Percentiles rank a stretch among this genome's conserved stretches.
Conservation (phyloP, 2,113 vertebrate genomes). For the Microcebus ravelobensis region DNA sequence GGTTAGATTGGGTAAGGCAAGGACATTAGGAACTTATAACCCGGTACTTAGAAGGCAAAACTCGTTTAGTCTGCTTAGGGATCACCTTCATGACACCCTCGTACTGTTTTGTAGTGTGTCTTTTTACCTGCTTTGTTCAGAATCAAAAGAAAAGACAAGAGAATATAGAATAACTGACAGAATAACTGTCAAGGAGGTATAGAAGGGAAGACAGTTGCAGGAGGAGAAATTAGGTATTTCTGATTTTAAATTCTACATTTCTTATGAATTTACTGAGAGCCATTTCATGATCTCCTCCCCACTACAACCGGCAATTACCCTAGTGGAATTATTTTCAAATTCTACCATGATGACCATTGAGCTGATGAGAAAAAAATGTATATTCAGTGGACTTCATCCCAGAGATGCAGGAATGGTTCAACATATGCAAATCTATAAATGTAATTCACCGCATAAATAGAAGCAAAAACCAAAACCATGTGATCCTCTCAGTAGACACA, state of each 20-base stretch:
- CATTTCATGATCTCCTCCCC: background rate
- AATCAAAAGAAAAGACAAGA: background rate
- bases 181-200: background rate
- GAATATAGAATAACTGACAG: background rate
- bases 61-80: background rate
- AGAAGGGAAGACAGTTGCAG: background rate
- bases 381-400: too few relatives aligned
- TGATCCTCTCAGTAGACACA: too few relatives aligned
- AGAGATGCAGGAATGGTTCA: too few relatives aligned
- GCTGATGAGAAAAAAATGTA: too few relatives aligned
- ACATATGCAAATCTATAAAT: too few relatives aligned
- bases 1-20: background rate
- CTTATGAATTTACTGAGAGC: background rate
- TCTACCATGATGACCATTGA: background rate
- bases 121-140: background rate
- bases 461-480: too few relatives aligned
- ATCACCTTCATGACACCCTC: background rate
- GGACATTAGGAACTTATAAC: background rate
- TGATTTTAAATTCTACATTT: background rate
- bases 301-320: slow-evolving; percentile 7
- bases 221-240: background rate
- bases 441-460: too few relatives aligned
- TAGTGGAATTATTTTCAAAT: slow-evolving; percentile 72
- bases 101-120: background rate
- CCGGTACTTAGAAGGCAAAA: background rate